Conservation (phyloP, 2,888 invertebrate genomes). For the Noctua janthina region DNA sequence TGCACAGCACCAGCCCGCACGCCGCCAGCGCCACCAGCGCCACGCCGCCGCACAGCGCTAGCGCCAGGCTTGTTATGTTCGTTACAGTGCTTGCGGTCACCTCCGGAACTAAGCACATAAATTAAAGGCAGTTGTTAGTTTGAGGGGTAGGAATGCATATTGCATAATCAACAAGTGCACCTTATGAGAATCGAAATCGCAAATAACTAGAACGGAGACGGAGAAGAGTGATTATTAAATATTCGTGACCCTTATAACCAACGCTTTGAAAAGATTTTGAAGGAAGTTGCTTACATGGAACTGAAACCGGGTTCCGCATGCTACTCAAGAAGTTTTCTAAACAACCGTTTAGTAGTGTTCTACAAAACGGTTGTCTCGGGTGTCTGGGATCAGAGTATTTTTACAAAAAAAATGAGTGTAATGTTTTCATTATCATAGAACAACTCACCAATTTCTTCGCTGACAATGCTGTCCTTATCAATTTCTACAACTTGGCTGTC, state of each 20-base stretch:
- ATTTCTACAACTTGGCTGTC: constrained; percentile 82
- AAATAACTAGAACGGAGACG: background rate
- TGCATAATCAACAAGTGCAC: background rate
- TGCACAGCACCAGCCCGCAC: constrained; percentile 87
- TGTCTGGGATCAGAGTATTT: background rate
- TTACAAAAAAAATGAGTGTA: background rate
- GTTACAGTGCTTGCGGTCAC: constrained; percentile 78
- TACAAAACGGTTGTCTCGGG: no score
- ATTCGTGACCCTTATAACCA: background rate
- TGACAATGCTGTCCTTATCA: constrained; percentile 76
- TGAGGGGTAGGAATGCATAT: background rate
- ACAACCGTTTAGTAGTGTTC: background rate
- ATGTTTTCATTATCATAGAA: background rate
- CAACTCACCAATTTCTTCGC: constrained; percentile 75
- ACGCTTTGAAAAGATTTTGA: background rate
- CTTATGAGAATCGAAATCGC: background rate
- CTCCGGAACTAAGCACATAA: constrained; percentile 56
- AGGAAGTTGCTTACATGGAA: background rate
- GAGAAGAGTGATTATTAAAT: background rate
- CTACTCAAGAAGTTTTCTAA: background rate
- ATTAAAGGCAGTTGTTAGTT: background rate
- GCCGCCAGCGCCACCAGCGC: constrained; percentile 85
- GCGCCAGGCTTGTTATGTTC: constrained; percentile 83
- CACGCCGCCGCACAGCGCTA: constrained; percentile 86
- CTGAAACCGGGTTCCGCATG: no score